Evolutionary conservation across 1,140 invertebrate species (phyloP), one percentile per base, ranked within the genome.

Genomic region (Penaeus vannamei): DNA sequence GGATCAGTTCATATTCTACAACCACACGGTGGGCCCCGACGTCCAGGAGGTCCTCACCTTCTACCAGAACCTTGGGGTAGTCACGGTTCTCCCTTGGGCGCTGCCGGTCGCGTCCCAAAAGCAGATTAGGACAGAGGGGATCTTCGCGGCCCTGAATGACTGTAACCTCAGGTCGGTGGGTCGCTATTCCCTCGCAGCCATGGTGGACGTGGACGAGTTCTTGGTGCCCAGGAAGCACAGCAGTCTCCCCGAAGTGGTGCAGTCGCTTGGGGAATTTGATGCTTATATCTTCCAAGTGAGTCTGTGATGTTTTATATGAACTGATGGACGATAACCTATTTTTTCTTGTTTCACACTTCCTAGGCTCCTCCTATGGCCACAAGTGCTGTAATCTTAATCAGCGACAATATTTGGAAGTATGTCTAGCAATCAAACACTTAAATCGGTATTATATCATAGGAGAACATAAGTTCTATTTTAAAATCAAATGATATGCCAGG

Each of bases 81-180:
- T 98, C 2, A 96, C 96, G 19, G 93, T 99, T 42, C 93, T 98
- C 90, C 97, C 97, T 7, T 99, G 98, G 98, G 95, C 96, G 92
- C 93, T 99, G 76, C 96, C 97, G 79, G 97, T 99, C 93, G 93
- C 95, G 42, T 97, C 97, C 1, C 97, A 98, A 93, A 95, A 95
- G 84, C 97, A 98, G 93, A 98, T 98, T 87, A 95, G 97, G 90
- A 98, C 97, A 1, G 97, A 98, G 92, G 97, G 97, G 4, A 94
- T 98, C 69, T 98, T 98, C 92, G 97, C 97, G 0, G 97, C 97
- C 0, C 94, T 98, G 62, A 98, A 98, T 93, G 97, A 98, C 93
- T 98, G 98, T 93, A 94, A 98, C 66, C 98, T 98, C 93, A 94
- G 98, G 90, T 96, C 96, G 36, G 97, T 98, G 96, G 96, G 96